Evolutionary conservation across 1,140 invertebrate species (phyloP).

Genomic region (Tenebrio molitor): DNA sequence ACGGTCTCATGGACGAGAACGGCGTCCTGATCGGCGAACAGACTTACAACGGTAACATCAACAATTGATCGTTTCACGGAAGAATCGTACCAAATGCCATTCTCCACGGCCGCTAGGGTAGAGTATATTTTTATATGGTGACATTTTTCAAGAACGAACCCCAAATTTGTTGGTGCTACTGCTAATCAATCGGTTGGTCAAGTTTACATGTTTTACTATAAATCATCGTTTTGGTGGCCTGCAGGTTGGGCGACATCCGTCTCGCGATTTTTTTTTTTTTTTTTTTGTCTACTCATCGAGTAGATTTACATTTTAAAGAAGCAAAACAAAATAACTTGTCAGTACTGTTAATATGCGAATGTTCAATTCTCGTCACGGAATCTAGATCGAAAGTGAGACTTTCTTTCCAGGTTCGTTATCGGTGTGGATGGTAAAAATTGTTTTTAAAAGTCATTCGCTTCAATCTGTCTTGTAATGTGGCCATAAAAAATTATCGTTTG

Average conservation of each 20-base stretch:
- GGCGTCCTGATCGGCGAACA: conserved; percentile 55
- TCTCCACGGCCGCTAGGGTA: not conserved
- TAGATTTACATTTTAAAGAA: too few species aligned
- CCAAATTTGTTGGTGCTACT: conserved; percentile 17
- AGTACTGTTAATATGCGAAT: too few species aligned
- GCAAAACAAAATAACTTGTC: too few species aligned
- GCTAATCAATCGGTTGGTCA: not conserved
- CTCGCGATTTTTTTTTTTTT: too few species aligned
- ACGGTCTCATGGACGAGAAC: conserved; percentile 53
- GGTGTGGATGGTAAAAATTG: too few species aligned
- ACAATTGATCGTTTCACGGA: conserved; percentile 28
- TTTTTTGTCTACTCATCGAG: too few species aligned
- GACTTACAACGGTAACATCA: conserved; percentile 49
- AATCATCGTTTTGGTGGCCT: not conserved
- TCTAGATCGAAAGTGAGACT: too few species aligned
- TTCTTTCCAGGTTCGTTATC: too few species aligned
- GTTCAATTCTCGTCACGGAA: too few species aligned
- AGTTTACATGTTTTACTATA: not conserved
- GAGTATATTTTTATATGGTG: not conserved
- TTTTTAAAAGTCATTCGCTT: too few species aligned
- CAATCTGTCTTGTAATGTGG: too few species aligned
- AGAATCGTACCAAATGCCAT: conserved; percentile 39
- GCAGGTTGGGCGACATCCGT: not conserved
- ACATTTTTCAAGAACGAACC: not conserved
- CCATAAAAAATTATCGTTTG: too few species aligned